Evolutionary conservation across 2,888 invertebrate species (phyloP).

Genomic region (Parthenolecanium corni): DNA sequence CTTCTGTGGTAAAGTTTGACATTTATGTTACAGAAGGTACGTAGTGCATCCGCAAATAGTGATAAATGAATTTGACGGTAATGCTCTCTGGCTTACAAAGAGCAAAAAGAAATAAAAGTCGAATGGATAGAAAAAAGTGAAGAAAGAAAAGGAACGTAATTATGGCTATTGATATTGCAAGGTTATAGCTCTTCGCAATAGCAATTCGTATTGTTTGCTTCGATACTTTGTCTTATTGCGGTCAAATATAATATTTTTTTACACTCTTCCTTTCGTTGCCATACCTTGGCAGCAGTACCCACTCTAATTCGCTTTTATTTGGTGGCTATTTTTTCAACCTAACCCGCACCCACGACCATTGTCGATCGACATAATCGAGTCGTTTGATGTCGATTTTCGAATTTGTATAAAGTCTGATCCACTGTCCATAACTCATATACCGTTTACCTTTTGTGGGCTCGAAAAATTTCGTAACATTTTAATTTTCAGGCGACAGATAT

Average conservation of each 20-base stretch:
- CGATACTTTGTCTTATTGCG: conserved; percentile 1
- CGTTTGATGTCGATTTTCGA: background rate
- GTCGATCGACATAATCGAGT: background rate
- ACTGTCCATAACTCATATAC: no score
- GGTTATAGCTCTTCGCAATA: background rate
- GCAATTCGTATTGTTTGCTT: background rate
- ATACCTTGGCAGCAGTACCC: background rate
- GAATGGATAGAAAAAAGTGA: background rate
- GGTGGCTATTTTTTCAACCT: background rate
- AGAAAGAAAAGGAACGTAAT: background rate
- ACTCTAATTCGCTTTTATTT: background rate
- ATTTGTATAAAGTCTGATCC: no score
- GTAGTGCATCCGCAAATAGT: no score
- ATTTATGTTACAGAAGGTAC: background rate
- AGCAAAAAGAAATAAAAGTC: background rate
- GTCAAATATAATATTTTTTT: background rate
- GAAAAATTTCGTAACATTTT: no score
- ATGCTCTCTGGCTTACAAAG: no score
- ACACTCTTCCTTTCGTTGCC: background rate
- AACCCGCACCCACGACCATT: background rate
- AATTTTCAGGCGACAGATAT: no score
- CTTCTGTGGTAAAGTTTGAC: background rate
- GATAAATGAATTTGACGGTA: no score
- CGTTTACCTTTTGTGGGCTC: no score
- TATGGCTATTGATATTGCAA: background rate